These are phyloP conservation scores for Octopus sinensis DNA, from an alignment of 1,140 invertebrate species.

Conservation along the genomic window DNA sequence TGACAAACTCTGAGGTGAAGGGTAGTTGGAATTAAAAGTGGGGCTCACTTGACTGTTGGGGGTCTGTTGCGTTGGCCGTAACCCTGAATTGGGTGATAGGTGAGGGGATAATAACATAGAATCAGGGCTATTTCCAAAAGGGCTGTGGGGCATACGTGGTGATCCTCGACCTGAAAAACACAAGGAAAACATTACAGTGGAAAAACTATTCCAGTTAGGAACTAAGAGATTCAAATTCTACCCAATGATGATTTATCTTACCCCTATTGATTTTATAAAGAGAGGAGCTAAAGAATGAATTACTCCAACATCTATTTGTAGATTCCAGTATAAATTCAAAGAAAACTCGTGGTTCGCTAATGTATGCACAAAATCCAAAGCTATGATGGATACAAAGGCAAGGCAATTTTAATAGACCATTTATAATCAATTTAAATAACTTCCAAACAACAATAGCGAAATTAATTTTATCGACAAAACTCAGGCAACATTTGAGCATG, in stretches of 20 bases:
- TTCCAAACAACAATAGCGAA: not conserved
- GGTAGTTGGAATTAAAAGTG: slow-evolving; percentile 31
- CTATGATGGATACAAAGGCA: too few relatives aligned
- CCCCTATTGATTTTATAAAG: too few relatives aligned
- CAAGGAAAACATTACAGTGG: not conserved
- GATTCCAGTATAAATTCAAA: too few relatives aligned
- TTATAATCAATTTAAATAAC: not conserved
- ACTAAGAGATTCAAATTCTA: not conserved
- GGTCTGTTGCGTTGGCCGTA: slow-evolving; percentile 56
- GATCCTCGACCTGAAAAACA: slow-evolving; percentile 40
- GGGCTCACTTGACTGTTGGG: slow-evolving; percentile 55
- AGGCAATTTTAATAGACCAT: not conserved
- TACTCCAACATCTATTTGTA: too few relatives aligned
- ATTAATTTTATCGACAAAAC: not conserved
- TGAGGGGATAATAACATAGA: slow-evolving; percentile 68
- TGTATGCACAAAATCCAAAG: too few relatives aligned
- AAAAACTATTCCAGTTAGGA: too few relatives aligned
- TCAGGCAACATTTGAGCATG: not conserved
- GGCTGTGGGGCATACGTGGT: slow-evolving; percentile 45
- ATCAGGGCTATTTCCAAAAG: slow-evolving; percentile 46
- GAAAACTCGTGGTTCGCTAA: too few relatives aligned
- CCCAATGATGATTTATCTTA: not conserved
- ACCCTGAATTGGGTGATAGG: slow-evolving; percentile 38
- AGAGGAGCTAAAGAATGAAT: too few relatives aligned
- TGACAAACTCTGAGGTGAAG: slow-evolving; percentile 17